phyloP scores from a whole-genome alignment of 2,888 invertebrate species.

The Agonum fuliginosum region DNA sequence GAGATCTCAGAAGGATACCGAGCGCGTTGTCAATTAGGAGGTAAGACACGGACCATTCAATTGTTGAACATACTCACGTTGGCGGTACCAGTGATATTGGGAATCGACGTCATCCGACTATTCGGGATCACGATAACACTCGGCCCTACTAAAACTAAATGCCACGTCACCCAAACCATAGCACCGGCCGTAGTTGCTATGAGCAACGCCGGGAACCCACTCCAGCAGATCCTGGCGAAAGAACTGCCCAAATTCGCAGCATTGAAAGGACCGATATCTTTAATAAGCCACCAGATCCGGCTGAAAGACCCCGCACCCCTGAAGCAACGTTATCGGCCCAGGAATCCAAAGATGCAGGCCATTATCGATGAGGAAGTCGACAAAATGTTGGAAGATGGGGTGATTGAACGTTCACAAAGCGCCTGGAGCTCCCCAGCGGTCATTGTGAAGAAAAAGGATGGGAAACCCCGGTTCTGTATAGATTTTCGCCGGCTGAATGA shows the following conservation, averaged over 20 bases:
- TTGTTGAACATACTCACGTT: neutral
- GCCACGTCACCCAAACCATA: neutral
- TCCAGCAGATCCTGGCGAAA: too few relatives aligned
- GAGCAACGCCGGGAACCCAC: neutral
- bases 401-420: constrained; percentile 61
- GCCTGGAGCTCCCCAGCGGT: too few relatives aligned
- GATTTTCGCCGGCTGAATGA: constrained; percentile 64
- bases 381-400: constrained; percentile 60
- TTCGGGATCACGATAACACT: too few relatives aligned
- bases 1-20: neutral
- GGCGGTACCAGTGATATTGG: neutral
- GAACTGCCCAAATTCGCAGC: neutral
- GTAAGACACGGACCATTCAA: too few relatives aligned
- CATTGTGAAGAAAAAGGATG: too few relatives aligned
- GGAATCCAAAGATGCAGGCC: constrained; percentile 63
- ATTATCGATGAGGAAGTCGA: constrained; percentile 61
- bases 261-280: constrained; percentile 12
- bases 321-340: constrained; percentile 63
- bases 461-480: constrained; percentile 63
- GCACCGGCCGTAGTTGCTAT: too few relatives aligned
- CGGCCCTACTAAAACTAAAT: neutral
- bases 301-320: constrained; percentile 55
- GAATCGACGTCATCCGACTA: constrained; percentile 5
- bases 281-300: constrained; percentile 15
- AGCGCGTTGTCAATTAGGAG: neutral